phyloP scores from a whole-genome alignment of 2,113 vertebrate species.

The Erpornis zantholeuca region DNA sequence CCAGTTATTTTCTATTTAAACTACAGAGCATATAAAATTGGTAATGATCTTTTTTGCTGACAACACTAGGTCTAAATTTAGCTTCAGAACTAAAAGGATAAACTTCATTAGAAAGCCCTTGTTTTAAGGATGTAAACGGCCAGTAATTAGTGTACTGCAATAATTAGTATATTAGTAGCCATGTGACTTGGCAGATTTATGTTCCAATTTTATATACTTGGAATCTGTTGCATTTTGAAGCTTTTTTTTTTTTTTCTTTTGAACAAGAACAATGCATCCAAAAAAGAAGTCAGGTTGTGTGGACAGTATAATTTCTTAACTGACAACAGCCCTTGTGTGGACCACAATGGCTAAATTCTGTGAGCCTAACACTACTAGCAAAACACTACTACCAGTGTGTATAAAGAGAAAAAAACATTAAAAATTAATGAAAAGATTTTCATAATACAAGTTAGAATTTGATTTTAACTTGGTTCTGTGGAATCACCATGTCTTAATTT shows the following conservation, averaged over 20 bases:
- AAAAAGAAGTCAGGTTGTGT: background rate
- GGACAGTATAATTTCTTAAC: background rate
- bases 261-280: background rate
- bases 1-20: background rate
- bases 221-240: background rate
- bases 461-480: background rate
- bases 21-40: background rate
- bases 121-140: background rate
- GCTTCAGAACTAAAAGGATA: background rate
- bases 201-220: background rate
- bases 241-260: background rate
- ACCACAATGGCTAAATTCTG: background rate
- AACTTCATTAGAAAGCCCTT: background rate
- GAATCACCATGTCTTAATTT: background rate
- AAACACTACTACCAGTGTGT: background rate
- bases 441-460: background rate
- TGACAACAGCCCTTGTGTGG: background rate
- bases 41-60: background rate
- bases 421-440: background rate
- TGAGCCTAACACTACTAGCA: background rate
- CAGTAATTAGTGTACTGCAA: background rate
- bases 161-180: background rate
- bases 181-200: background rate
- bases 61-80: background rate
- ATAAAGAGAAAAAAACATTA: background rate